Conservation (phyloP, 2,888 invertebrate species). For the Apotomis turbidana region DNA sequence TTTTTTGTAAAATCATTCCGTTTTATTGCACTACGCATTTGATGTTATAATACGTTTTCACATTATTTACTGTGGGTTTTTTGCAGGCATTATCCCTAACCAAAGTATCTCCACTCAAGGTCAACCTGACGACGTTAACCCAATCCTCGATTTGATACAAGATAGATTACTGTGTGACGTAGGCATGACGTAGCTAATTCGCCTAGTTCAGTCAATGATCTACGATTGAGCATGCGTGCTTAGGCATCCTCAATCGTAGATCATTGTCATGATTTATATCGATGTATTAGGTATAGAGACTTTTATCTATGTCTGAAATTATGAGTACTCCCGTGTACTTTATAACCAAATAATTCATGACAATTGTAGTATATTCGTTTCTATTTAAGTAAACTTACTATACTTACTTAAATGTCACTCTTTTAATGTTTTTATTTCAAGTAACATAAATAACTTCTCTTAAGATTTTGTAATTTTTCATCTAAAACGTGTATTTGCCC, state of each 20-base stretch:
- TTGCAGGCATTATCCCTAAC: background rate
- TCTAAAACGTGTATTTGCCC: background rate
- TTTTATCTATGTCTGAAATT: background rate
- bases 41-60: background rate
- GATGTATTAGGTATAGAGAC: background rate
- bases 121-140: conserved; percentile 7
- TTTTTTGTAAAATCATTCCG: too few species aligned
- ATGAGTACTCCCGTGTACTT: background rate
- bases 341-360: background rate
- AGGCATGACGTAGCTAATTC: conserved; percentile 17
- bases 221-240: background rate
- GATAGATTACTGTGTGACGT: conserved; percentile 31
- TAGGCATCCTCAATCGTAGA: conserved; percentile 5
- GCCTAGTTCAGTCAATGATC: background rate
- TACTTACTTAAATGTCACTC: too few species aligned
- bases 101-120: background rate
- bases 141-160: conserved; percentile 21
- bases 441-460: too few species aligned
- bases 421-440: too few species aligned
- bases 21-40: background rate
- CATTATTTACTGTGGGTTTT: background rate
- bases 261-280: conserved; percentile 22
- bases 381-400: too few species aligned
- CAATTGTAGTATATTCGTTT: too few species aligned
- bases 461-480: too few species aligned